Evolutionary conservation across 2,888 invertebrate species (phyloP).

Genomic region (Schrankia costaestrigalis): DNA sequence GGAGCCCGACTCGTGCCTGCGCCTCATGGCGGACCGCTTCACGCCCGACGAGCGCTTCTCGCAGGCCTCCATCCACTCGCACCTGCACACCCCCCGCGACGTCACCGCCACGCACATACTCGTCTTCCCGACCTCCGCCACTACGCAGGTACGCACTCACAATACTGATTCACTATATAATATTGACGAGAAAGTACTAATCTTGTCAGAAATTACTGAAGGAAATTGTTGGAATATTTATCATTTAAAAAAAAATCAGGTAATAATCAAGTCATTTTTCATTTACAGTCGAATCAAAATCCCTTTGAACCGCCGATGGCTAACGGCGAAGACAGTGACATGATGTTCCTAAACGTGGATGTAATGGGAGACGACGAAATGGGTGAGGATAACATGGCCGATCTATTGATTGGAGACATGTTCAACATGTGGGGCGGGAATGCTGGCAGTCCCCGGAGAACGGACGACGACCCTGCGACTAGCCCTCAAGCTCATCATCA

Average conservation of each 20-base stretch:
- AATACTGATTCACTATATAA: not conserved
- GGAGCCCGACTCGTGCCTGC: slow-evolving; percentile 93
- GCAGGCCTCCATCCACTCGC: slow-evolving; percentile 92
- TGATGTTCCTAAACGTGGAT: slow-evolving; percentile 69
- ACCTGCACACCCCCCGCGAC: slow-evolving; percentile 96
- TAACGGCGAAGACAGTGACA: slow-evolving; percentile 73
- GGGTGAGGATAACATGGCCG: slow-evolving; percentile 86
- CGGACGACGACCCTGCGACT: slow-evolving; percentile 42
- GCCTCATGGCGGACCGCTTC: slow-evolving; percentile 96
- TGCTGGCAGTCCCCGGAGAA: slow-evolving; percentile 44
- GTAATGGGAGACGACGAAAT: slow-evolving; percentile 74
- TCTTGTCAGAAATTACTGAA: too few relatives aligned
- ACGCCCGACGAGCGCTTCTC: slow-evolving; percentile 96
- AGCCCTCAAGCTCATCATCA: slow-evolving; percentile 42
- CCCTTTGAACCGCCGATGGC: slow-evolving; percentile 71
- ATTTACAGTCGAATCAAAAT: slow-evolving; percentile 64
- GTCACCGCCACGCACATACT: slow-evolving; percentile 98
- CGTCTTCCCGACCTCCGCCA: slow-evolving; percentile 98
- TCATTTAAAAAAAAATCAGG: not conserved
- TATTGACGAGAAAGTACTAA: too few relatives aligned
- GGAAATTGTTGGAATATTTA: not conserved
- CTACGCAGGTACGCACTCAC: slow-evolving; percentile 86
- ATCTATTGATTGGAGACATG: slow-evolving; percentile 84
- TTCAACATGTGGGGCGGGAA: slow-evolving; percentile 78
- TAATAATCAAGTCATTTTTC: not conserved